Base-by-base conservation (phyloP, 2,888 invertebrate species). In the Drosophila differens region DNA sequence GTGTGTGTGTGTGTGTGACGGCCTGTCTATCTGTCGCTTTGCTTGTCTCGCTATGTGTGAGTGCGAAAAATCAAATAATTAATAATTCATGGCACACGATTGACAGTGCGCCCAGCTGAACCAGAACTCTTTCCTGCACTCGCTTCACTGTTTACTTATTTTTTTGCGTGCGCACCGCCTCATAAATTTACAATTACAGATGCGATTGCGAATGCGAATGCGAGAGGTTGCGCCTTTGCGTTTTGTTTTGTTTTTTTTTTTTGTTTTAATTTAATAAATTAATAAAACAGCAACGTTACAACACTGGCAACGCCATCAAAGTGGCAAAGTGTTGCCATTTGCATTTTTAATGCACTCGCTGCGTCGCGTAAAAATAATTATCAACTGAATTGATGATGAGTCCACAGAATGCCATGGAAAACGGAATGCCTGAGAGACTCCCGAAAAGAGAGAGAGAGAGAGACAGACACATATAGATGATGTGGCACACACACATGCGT, bases 281-380 rank as follows among this genome's bases (percentile, higher is more conserved):
- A 91, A 88, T 88, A 88, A 91, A 88, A 88, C 89, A 89, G 79
- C 81, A 90, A 88, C 91, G 91, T 86, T 90, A 91, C 85, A 86
- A 89, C 83, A 83, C 78, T 79, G 88, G 79, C 87, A 74, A 81
- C 70, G 41, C 74, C 86, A 91, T 91, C 87, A 87, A 91, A 91
- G 90, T 91, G 92, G 91, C 91, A 87, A 91, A 92, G 90, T 92
- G 92, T 91, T 91, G 91, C 91, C 91, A 90, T 91, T 91, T 90
- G 90, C 91, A 91, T 90, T 91, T 90, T 90, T 90, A 91, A 90
- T 90, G 85, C 90, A 90, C 83, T 83, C 79, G 85, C 82, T 76
- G 80, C 80, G 83, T 71, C 82, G 88, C 89, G 88, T 83, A 91
- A 91, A 90, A 90, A 90, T 91, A 90, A 90, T 91, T 91, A 90